Base-by-base conservation (phyloP, 2,113 vertebrate species). In the Cochlearius cochlearius region DNA sequence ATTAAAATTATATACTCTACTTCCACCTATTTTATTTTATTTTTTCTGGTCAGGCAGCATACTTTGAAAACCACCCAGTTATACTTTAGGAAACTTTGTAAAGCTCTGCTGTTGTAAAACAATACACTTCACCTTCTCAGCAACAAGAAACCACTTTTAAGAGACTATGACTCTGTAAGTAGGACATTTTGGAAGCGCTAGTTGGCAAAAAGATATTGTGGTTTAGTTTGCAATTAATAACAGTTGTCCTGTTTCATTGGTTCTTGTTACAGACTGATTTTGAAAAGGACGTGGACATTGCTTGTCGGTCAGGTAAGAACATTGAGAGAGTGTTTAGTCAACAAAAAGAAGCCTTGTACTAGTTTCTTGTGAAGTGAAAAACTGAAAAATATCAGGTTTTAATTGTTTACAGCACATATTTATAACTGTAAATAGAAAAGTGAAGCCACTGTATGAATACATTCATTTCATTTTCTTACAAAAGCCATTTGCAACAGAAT, bases 231-330 rank as follows among this genome's bases (percentile, higher is more conserved):
- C 39, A 90, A 60, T 96, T 93, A 97, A 71, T 97, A 92, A 96
- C 93, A 26, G 29, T 90, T 96, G n/a, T 55, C 76, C n/a, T 94
- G 15, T 78, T 84, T 95, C 66, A 3, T 77, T 97, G 68, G 98
- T 97, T 98, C 86, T 96, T 97, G 45, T 98, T 98, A 97, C 99
- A 99, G 99, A 99, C 99, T 94, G 99, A 99, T 98, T 99, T 99
- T 98, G 99, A 99, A 98, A 99, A 99, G 98, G 99, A 99, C 20
- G 99, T 99, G 97, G 99, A 99, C 98, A 99, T 99, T 97, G 99
- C 99, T 96, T 99, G 99, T 97, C 98, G 99, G 97, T 99, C 99
- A 99, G 99, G 99, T 99, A 99, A 98, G 98, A 94, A 56, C 77
- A 43, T 1, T 75, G 72, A 26, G 30, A 83, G 64, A 80, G 43